Evolutionary conservation across 92 coral and sea anemone species (phyloP), one percentile per base, ranked within the genome.

Genomic region (Desmophyllum pertusum): DNA sequence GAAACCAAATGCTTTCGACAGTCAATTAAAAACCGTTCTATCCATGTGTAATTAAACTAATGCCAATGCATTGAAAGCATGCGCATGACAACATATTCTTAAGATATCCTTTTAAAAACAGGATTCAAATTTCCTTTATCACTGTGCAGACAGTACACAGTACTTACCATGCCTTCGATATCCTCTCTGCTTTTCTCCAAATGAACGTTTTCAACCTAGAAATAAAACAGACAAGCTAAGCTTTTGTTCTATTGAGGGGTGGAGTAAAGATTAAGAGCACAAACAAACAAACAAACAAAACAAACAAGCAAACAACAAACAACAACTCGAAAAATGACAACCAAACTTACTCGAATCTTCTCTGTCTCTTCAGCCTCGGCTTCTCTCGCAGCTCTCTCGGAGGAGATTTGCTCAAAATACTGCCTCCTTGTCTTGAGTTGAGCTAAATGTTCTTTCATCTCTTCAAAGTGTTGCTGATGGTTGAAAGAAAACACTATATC

Each of bases 301-400:
- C n/a, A n/a, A n/a, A n/a, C n/a, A n/a, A 45, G 51, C 51, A 6
- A 45, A 45, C 51, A 45, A n/a, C n/a, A n/a, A n/a, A n/a, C n/a
- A n/a, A 48, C 53, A 15, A 13, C 21, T 43, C 50, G 53, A 38
- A 17, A 6, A 42, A 14, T 41, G 23, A n/a, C 5, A 38, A 43
- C 4, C 6, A 14, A 43, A 43, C 73, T 14, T 70, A 81, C 85
- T 61, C 77, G 31, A 0, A 81, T 70, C 10, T 40, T 55, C 23
- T 81, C 77, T 1, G 85, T 52, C 37, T 81, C 85, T 64, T 81
- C 85, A 36, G 85, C 85, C 64, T 81, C 68, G 13, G 68, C 77
- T 70, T 81, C 78, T 81, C 52, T 81, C 31, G 55, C 70, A 13
- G 50, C 69, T 39, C 55, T 81, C 40, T 69, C 78, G 17, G 85